Evolutionary conservation across 1,140 invertebrate species (phyloP), one percentile per base, ranked within the genome.

Genomic region (Drosophila persimilis): DNA sequence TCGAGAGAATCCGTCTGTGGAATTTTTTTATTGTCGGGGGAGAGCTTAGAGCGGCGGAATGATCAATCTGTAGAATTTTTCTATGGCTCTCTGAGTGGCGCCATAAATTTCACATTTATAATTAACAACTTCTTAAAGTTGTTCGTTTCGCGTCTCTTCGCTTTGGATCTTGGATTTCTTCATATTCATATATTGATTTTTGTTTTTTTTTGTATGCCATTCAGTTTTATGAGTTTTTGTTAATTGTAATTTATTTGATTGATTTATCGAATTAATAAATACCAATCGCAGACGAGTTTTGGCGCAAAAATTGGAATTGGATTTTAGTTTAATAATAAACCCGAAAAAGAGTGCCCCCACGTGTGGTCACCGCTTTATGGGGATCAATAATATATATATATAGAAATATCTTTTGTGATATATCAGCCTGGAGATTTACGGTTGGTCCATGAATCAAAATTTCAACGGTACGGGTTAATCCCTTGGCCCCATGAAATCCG

Each of bases 241-340:
- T 86, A 86, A 86, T 86, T 86, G 83, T 86, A 86, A 86, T 86
- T 86, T 86, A 86, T 86, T 86, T 86, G 81, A 86, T 86, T 86
- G 81, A 86, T 86, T 88, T 88, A 86, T 86, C 70, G 83, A 50
- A 72, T 64, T 60, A 75, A 88, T 81, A 81, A 88, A 88, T 86
- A 72, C 74, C 80, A 69, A 77, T 69, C 43, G 46, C 51, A 60
- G 78, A 80, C 83, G 81, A 78, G 81, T 86, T 86, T 86, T 45
- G 81, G 80, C 61, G 86, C 77, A 80, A 69, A 62, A 64, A 46
- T 58, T 26, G 53, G 45, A 35, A 39, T 66, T 64, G 45, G 45
- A 39, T 70, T 64, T 84, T 67, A 67, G 75, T 76, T 84, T 59
- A 56, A 72, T 45, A 66, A 44, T 52, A 22, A 51, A n/a, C 9